Evolutionary conservation across 2,888 invertebrate species (phyloP), one percentile per base, ranked within the genome.

Genomic region (Seira sanloemensis): DNA sequence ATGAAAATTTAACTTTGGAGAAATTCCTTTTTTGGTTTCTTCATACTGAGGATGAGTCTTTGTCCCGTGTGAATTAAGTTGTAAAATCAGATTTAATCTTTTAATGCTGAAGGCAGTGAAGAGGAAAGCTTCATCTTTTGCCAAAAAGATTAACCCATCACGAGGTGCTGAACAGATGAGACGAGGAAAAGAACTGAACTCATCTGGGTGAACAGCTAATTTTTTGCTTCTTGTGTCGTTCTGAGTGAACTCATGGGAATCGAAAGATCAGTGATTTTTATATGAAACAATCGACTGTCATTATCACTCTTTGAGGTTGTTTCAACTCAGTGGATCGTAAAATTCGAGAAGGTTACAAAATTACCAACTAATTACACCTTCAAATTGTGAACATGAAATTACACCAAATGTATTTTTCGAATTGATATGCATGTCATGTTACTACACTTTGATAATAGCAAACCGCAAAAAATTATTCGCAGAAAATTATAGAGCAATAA

Each of bases 271-370:
- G 27, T 21, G 46, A 26, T 37, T 68, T 25, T 16, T 50, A 7
- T 77, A 18, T 58, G 75, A 25, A 27, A 37, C 62, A 79, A 79
- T 73, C 78, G 67, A 26, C 37, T 23, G 54, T 75, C 46, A 81
- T 65, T 69, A 75, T 54, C 37, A 7, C 37, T 7, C 68, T 74
- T 37, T 75, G 75, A 75, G 69, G 76, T 82, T 82, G 76, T 76
- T 66, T 69, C 81, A 76, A 82, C 50, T 82, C 81, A 82, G 25
- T 76, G 81, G 71, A 69, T 76, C 65, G 71, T 76, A 76, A 82
- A 82, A 82, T 82, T 82, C 27, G 5, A 37, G 24, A 74, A n/a
- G 62, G 66, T 73, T 73, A 58, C 16, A 18, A 16, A n/a, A 72
- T 16, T 72, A 12, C 72, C 23, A n/a, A 23, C 27, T 58, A 58